These are phyloP conservation scores for Hippopotamus amphibius DNA, from an alignment of 2,113 vertebrate species.

Conservation along the genomic window DNA sequence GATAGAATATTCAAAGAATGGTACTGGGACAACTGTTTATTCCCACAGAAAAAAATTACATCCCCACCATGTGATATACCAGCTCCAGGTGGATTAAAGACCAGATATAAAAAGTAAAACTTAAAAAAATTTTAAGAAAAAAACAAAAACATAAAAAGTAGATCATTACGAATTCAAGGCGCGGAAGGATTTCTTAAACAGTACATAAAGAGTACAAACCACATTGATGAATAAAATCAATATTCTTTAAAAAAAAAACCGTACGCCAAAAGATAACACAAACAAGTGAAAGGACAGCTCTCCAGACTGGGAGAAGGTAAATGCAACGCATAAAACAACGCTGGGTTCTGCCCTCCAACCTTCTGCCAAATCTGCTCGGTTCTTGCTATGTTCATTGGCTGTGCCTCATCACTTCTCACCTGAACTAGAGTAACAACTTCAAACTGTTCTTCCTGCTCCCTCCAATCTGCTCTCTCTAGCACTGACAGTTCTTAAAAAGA, in stretches of 20 bases:
- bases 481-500: background rate
- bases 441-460: background rate
- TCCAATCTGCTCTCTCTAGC: background rate
- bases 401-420: background rate
- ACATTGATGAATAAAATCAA: background rate
- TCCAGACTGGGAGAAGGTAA: background rate
- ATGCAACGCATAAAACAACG: background rate
- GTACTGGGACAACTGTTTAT: background rate
- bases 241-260: background rate
- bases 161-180: background rate
- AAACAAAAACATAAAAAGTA: background rate
- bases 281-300: background rate
- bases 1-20: background rate
- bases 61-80: background rate
- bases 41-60: background rate
- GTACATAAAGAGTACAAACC: background rate
- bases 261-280: background rate
- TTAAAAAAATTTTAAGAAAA: background rate
- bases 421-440: background rate
- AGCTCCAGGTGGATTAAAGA: background rate
- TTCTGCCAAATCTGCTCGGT: background rate
- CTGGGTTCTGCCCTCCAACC: background rate
- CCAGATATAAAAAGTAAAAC: slow-evolving; percentile 11
- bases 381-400: background rate
- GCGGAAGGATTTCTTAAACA: slow-evolving; percentile 39